A percentile compares a stretch with the other conserved stretches of the same genome.
Evolutionary conservation across 2,797 vertebrate species (phyloP).

Genomic region (Fratercula arctica): DNA sequence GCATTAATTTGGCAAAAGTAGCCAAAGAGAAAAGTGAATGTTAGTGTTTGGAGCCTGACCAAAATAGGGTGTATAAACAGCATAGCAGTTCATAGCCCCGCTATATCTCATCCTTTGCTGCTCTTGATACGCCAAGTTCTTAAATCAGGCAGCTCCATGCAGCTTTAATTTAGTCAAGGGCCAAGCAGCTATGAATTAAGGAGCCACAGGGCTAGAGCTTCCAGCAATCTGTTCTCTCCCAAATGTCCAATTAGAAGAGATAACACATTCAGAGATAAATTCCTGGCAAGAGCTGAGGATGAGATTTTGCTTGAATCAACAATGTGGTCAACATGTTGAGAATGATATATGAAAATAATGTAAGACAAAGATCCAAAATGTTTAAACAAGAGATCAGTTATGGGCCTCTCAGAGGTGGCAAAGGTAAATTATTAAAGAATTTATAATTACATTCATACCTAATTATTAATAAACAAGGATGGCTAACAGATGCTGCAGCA

Average conservation of each 20-base stretch:
- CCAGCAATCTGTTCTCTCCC: slow-evolving; percentile 67
- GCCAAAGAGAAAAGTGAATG: slow-evolving; percentile 1
- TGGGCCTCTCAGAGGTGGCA: slow-evolving; percentile 53
- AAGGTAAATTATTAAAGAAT: slow-evolving; percentile 67
- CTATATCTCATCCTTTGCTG: slow-evolving; percentile 12
- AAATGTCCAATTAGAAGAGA: slow-evolving; percentile 69
- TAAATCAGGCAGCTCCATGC: slow-evolving; percentile 58
- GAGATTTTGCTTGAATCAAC: slow-evolving; percentile 67
- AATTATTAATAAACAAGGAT: slow-evolving; percentile 69
- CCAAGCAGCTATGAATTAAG: slow-evolving; percentile 69
- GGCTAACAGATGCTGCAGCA: slow-evolving; percentile 61
- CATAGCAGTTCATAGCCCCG: background rate
- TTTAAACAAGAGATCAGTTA: slow-evolving; percentile 65
- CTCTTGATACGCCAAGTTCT: slow-evolving; percentile 40
- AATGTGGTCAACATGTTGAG: slow-evolving; percentile 43
- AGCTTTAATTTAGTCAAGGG: slow-evolving; percentile 69
- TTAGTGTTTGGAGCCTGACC: background rate
- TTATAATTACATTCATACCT: slow-evolving; percentile 57
- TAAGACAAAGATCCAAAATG: slow-evolving; percentile 52
- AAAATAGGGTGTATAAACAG: background rate
- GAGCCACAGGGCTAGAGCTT: slow-evolving; percentile 57
- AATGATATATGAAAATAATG: slow-evolving; percentile 57
- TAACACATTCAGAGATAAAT: slow-evolving; percentile 57
- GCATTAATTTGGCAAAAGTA: slow-evolving; percentile 40
- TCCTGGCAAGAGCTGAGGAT: slow-evolving; percentile 46